Conservation (phyloP, 2,888 invertebrate genomes). For the Caenorhabditis parvicauda region DNA sequence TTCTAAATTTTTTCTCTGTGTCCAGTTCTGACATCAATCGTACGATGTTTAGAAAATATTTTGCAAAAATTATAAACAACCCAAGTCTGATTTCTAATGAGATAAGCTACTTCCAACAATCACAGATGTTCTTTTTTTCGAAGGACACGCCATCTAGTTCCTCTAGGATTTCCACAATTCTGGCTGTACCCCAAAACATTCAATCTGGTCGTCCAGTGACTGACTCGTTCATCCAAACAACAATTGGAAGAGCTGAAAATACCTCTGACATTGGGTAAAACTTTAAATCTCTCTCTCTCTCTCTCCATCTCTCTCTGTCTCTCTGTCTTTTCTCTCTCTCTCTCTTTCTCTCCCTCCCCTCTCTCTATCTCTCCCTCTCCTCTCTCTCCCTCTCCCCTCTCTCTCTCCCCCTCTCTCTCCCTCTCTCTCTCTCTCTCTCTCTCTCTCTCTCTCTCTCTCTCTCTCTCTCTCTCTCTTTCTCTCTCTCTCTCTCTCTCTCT, state of each 20-base stretch:
- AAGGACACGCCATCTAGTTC: not conserved
- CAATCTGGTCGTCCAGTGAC: too few relatives aligned
- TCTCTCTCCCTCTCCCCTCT: not conserved
- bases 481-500: too few relatives aligned
- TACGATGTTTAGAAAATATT: too few relatives aligned
- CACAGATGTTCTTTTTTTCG: not conserved
- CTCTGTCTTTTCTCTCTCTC: not conserved
- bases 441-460: not conserved
- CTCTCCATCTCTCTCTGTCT: not conserved
- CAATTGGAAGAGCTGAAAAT: constrained; percentile 10
- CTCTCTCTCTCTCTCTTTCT: not conserved
- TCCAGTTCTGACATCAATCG: too few relatives aligned
- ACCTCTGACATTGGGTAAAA: constrained; percentile 7
- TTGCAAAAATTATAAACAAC: too few relatives aligned
- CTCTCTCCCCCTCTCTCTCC: not conserved
- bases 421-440: not conserved
- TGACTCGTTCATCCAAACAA: too few relatives aligned
- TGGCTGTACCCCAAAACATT: too few relatives aligned
- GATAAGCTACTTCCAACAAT: too few relatives aligned
- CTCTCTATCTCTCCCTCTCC: not conserved
- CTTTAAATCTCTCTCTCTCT: constrained; percentile 1
- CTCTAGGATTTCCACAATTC: too few relatives aligned
- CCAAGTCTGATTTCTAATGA: too few relatives aligned
- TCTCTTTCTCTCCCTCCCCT: constrained; percentile 1
- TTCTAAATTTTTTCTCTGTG: too few relatives aligned